Conservation (phyloP, 2,113 vertebrate species). For the Xiphophorus maculatus region DNA sequence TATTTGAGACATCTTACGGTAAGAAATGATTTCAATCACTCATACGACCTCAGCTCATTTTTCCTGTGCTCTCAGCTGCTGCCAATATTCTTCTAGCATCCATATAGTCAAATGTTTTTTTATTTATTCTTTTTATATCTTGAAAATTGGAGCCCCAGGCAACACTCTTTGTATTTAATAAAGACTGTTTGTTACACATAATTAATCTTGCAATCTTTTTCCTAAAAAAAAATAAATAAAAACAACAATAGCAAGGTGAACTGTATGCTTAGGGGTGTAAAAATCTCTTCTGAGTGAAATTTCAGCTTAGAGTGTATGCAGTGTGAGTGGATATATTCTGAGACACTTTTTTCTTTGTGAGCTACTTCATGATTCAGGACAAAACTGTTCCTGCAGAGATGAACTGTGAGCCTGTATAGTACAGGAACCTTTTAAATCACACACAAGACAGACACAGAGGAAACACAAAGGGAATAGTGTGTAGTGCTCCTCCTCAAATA, state of each 20-base stretch:
- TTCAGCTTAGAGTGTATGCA: constrained; percentile 7
- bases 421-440: constrained; percentile 31
- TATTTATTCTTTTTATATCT: constrained; percentile 38
- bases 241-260: constrained; percentile 18
- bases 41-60: constrained; percentile 33
- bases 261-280: constrained; percentile 33
- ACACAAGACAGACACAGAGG: constrained; percentile 32
- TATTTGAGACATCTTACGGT: constrained; percentile 51
- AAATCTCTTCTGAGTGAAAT: constrained; percentile 24
- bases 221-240: constrained; percentile 12
- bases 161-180: constrained; percentile 36
- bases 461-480: constrained; percentile 31
- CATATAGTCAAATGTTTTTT: constrained; percentile 34
- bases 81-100: constrained; percentile 34
- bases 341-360: constrained; percentile 34
- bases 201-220: constrained; percentile 44
- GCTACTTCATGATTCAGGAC: constrained; percentile 40
- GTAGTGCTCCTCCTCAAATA: background rate
- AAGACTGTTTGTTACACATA: constrained; percentile 16
- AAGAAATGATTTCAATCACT: constrained; percentile 60
- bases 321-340: constrained; percentile 8
- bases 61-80: constrained; percentile 29
- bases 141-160: constrained; percentile 27
- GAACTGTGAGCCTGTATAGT: constrained; percentile 12
- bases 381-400: constrained; percentile 33